Conservation (phyloP, 30 jellyfish, hydroid and myxozoan genomes). For the Phacellophora camtschatica region DNA sequence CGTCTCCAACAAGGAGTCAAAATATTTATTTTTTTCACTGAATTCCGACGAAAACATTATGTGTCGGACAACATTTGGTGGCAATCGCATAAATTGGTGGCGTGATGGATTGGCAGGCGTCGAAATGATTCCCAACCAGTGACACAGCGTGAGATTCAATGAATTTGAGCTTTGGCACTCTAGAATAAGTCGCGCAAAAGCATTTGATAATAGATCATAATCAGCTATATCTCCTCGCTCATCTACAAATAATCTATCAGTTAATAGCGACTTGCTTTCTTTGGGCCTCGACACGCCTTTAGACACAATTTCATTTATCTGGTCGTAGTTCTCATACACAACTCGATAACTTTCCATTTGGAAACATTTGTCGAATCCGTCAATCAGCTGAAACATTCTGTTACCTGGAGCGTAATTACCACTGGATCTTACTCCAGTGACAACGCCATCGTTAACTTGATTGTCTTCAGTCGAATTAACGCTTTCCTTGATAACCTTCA, state of each 20-base stretch:
- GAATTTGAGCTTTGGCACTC: not conserved
- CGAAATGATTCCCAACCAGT: conserved; percentile 9
- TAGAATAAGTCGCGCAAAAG: not conserved
- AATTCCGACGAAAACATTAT: not conserved
- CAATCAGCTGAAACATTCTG: conserved; percentile 19
- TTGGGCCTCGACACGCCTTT: conserved; percentile 13
- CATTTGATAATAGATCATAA: not conserved
- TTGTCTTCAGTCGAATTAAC: not conserved
- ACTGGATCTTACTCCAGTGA: not conserved
- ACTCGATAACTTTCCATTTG: conserved; percentile 26
- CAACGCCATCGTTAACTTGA: not conserved
- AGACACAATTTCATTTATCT: not conserved
- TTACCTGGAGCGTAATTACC: not conserved
- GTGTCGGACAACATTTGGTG: not conserved
- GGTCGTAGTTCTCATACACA: not conserved
- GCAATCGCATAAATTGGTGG: conserved; percentile 1
- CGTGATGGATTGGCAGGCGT: not conserved
- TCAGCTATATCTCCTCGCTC: not conserved
- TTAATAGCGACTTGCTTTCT: no score
- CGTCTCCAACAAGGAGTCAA: conserved; percentile 2
- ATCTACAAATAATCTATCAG: no score
- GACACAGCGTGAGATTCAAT: not conserved
- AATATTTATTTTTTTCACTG: not conserved
- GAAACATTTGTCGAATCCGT: conserved; percentile 30
- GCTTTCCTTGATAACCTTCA: conserved; percentile 54